These are phyloP conservation scores for Dendrolimus houi DNA, from an alignment of 2,888 invertebrate genomes.

Conservation along the genomic window DNA sequence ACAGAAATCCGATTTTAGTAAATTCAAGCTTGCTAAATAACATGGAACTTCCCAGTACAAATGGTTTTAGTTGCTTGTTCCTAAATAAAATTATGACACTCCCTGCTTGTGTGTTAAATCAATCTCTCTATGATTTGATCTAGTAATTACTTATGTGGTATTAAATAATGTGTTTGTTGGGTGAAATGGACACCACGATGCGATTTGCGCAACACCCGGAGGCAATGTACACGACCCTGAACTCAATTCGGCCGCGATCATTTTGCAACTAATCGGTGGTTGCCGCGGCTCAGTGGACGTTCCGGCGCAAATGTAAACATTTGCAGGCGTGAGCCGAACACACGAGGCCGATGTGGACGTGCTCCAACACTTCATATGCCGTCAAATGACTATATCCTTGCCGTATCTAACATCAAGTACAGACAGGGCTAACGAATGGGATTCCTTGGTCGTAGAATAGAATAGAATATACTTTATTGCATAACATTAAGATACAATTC, in stretches of 20 bases:
- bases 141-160: background rate
- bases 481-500: too few species aligned
- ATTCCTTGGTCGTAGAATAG: too few species aligned
- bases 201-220: conserved; percentile 67
- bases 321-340: conserved; percentile 62
- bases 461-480: too few species aligned
- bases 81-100: too few species aligned
- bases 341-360: conserved; percentile 65
- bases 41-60: too few species aligned
- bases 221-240: conserved; percentile 67
- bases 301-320: conserved; percentile 73
- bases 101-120: too few species aligned
- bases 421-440: too few species aligned
- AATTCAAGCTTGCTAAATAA: too few species aligned
- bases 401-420: background rate
- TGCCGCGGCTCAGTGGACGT: conserved; percentile 43
- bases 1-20: too few species aligned
- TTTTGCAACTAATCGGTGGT: conserved; percentile 72
- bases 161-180: conserved; percentile 23
- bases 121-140: background rate
- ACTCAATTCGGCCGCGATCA: conserved; percentile 67
- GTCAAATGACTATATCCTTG: conserved; percentile 29
- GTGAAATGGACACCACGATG: conserved; percentile 33
- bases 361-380: conserved; percentile 41
- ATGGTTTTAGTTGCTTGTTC: too few species aligned